Base-by-base conservation (phyloP, 1,140 invertebrate species). In the Helicoverpa zea region DNA sequence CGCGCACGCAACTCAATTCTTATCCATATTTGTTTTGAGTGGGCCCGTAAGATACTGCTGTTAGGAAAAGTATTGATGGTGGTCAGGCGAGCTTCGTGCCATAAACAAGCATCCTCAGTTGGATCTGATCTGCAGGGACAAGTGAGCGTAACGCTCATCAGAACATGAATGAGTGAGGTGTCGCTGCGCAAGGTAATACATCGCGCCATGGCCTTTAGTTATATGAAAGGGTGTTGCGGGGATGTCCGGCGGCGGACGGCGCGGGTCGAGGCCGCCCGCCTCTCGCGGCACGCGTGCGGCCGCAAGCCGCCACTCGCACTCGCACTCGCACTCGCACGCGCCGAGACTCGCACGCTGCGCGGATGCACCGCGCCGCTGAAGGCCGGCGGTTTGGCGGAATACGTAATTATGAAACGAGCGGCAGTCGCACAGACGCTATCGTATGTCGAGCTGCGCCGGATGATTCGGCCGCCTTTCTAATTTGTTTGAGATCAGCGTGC, bases 261-360 rank as follows among this genome's bases (percentile, higher is more conserved):
- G 73, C 79, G 80, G 87, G 87, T 87, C 87, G 87, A 88, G 87
- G 87, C 81, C 87, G 81, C 79, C 87, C 80, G 82, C 86, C 81
- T 83, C 81, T 79, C 86, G 80, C 73, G 77, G 47, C 29, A 18
- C 52, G 16, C 51, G 51, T 9, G 4, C 30, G 30, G 2, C 2
- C 30, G 30, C 4, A 4, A 2, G 4, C 2, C 4, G 51, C 12
- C 52, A 10, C 23, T 13, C 23, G 47, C 16, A 3, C n/a, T n/a
- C n/a, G 64, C 43, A 23, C 13, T 13, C 14, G 58, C 58, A 12
- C 63, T 13, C 63, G 13, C 47, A 43, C n/a, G n/a, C n/a, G n/a
- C n/a, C n/a, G n/a, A n/a, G n/a, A n/a, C n/a, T n/a, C n/a, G n/a
- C n/a, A n/a, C n/a, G n/a, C n/a, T n/a, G 64, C 64, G 30, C 30